Evolutionary conservation across 2,797 vertebrate species (phyloP), one percentile per base, ranked within the genome.

Genomic region (Nannoperca obscura): DNA sequence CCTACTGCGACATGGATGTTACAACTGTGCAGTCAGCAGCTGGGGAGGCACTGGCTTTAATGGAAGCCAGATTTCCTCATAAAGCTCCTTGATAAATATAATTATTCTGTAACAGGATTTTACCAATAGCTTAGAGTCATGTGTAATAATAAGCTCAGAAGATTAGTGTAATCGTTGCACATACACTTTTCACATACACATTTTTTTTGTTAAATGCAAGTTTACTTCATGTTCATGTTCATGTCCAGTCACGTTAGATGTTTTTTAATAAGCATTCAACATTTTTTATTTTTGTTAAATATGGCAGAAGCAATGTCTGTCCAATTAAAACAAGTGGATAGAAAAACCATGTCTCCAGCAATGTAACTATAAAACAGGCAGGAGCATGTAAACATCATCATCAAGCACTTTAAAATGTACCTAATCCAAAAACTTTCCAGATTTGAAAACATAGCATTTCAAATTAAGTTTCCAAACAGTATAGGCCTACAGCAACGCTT

Each of bases 41-140:
- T 55, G 57, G 44, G 20, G 40, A 34, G 3, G 46, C 40, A 50
- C 24, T 61, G 54, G 34, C 62, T 76, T 3, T 61, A 71, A 57
- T 66, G 19, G 36, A 59, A 38, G 72, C 38, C 72, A 60, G 53
- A 71, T 70, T 70, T 65, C 65, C 19, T 46, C 66, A 55, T 55
- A 36, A 46, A 47, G 53, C 59, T 38, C 14, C 30, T 19, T 24
- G n/a, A 65, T 47, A 30, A 52, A 64, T 59, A 13, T 53, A 64
- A 53, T 69, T 64, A 64, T 58, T 57, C 49, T 30, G 5, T 13
- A 10, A n/a, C 17, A 63, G 49, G 22, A 59, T 46, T 68, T 54
- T 11, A 63, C 44, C 59, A 69, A 27, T 58, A 44, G 44, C 52
- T 52, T 13, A 2, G 30, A 38, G 17, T 70, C 53, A 22, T 50